phyloP scores from a whole-genome alignment of 1,140 invertebrate genomes.

The Trichonephila inaurata region DNA sequence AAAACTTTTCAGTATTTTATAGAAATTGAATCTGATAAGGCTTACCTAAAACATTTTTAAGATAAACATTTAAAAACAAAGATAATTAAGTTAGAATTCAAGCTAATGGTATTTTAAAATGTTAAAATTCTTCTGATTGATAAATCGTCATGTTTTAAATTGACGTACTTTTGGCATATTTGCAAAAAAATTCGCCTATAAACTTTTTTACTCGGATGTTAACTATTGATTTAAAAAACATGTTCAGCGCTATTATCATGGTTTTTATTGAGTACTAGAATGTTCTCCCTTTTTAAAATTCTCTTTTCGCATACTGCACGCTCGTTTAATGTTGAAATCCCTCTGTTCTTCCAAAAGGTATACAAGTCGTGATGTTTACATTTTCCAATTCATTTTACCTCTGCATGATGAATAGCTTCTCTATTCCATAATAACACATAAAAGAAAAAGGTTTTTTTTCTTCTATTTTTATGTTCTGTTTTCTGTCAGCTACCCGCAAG shows the following conservation, averaged over 20 bases:
- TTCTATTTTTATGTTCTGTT: conserved; percentile 1
- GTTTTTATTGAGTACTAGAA: neutral
- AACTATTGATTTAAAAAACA: neutral
- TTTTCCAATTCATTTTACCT: conserved; percentile 28
- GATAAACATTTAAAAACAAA: too few species aligned
- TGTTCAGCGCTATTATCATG: neutral
- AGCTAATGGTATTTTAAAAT: too few species aligned
- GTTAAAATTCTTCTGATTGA: too few species aligned
- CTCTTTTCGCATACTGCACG: neutral
- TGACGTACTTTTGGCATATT: too few species aligned
- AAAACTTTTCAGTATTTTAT: too few species aligned
- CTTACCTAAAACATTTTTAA: too few species aligned
- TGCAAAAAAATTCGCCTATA: too few species aligned
- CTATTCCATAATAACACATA: neutral
- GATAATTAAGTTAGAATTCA: too few species aligned
- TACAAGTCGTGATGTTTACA: conserved; percentile 5
- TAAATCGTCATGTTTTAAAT: too few species aligned
- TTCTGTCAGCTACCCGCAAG: conserved; percentile 10
- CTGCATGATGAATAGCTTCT: neutral
- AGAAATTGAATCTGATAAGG: too few species aligned
- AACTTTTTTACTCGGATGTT: too few species aligned
- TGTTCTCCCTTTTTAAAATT: neutral
- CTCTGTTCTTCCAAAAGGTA: neutral
- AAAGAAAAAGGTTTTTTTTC: neutral
- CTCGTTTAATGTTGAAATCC: neutral